Conservation (phyloP, 2,888 invertebrate species). For the Arctia plantaginis region DNA sequence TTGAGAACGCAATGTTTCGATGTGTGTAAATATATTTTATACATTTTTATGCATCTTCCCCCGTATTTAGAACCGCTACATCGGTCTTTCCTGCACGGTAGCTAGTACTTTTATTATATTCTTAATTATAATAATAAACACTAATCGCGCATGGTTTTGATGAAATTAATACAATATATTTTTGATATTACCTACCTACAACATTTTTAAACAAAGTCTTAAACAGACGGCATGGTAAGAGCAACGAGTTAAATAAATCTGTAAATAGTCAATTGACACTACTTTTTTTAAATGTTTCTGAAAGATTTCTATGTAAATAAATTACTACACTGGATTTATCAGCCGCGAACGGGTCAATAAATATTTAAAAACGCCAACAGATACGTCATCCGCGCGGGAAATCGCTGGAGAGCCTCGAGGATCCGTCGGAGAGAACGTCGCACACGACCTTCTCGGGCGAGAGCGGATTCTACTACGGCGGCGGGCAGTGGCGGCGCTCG, state of each 20-base stretch:
- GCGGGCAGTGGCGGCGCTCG: slow-evolving; percentile 90
- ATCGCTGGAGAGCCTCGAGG: slow-evolving; percentile 94
- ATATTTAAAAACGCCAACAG: slow-evolving; percentile 75
- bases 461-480: slow-evolving; percentile 86
- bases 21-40: slow-evolving; percentile 41
- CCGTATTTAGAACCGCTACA: slow-evolving; percentile 42
- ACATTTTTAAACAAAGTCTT: slow-evolving; percentile 45
- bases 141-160: slow-evolving; percentile 56
- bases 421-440: slow-evolving; percentile 89
- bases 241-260: slow-evolving; percentile 35
- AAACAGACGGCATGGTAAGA: slow-evolving; percentile 54
- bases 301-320: slow-evolving; percentile 37
- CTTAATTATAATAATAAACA: slow-evolving; percentile 35
- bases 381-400: slow-evolving; percentile 94
- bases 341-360: slow-evolving; percentile 7
- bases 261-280: slow-evolving; percentile 33
- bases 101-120: slow-evolving; percentile 41
- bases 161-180: slow-evolving; percentile 40
- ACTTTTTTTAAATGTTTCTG: slow-evolving; percentile 44
- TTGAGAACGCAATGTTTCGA: slow-evolving; percentile 64
- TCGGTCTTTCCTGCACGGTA: slow-evolving; percentile 71
- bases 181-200: slow-evolving; percentile 6
- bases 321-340: neutral
- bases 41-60: slow-evolving; percentile 32
- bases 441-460: slow-evolving; percentile 88